Evolutionary conservation across 2,888 invertebrate species (phyloP), one percentile per base, ranked within the genome.

Genomic region (Meteorus colon): DNA sequence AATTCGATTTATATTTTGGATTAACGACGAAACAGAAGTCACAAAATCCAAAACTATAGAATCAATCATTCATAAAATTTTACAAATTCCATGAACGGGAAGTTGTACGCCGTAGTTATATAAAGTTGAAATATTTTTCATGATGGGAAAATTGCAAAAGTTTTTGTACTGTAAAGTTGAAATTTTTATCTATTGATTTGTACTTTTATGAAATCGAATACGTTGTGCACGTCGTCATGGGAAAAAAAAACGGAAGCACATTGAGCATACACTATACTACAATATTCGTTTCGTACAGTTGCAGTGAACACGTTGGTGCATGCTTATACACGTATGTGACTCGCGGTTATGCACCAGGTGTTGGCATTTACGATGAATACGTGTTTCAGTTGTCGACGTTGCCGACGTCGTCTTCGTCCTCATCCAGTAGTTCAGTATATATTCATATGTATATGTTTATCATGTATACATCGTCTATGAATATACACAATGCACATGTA

Each of bases 301-400:
- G 55, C 55, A 27, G 24, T 41, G 45, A 41, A 37, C 59, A n/a
- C 6, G 10, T 37, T 59, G 27, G 31, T 29, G 59, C 63, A 55
- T 31, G 66, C 66, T 77, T 75, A 76, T 79, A 75, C 48, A 19
- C 69, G 62, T 79, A 81, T 81, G 76, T 77, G 69, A 65, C 77
- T 76, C 75, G 77, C 62, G 77, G 77, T 85, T 81, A 83, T 85
- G 84, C 83, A 81, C 83, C 86, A 86, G 86, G 85, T 86, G 86
- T 82, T 80, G 81, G 82, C 84, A 83, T 84, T 86, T 85, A 85
- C 82, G 83, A 83, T 78, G 80, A 82, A 6, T 55, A 82, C 84
- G 82, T 85, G 84, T 80, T 55, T 81, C 77, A 78, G 78, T 79
- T 78, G 73, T 76, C 41, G 63, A 59, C 37, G 65, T 76, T 70